These are phyloP conservation scores for Diarsia brunnea DNA, from an alignment of 2,888 invertebrate species.

Conservation along the genomic window DNA sequence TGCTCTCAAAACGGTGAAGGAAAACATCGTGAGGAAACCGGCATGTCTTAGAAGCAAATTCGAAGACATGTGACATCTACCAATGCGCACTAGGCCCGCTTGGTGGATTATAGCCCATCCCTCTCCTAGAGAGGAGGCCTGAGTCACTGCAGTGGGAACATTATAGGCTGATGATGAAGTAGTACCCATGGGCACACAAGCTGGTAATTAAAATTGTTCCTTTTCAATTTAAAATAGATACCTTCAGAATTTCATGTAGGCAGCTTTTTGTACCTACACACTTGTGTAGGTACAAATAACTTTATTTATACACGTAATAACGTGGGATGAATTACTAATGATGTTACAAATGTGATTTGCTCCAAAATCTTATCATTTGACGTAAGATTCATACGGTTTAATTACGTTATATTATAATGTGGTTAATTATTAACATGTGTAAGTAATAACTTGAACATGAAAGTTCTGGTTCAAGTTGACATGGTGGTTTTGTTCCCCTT, in stretches of 20 bases:
- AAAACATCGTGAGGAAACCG: too few species aligned
- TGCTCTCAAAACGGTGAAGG: too few species aligned
- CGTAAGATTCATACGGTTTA: not conserved
- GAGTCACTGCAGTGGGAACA: too few species aligned
- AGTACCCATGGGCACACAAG: too few species aligned
- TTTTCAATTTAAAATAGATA: not conserved
- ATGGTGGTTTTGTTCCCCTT: constrained; percentile 1
- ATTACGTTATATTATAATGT: constrained; percentile 9
- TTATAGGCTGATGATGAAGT: too few species aligned
- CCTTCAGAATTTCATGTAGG: not conserved
- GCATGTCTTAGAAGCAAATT: too few species aligned
- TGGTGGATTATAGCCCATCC: too few species aligned
- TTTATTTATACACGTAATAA: not conserved
- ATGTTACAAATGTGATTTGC: not conserved
- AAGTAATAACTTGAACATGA: not conserved
- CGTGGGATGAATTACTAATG: not conserved
- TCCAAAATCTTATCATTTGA: not conserved
- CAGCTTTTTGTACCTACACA: not conserved
- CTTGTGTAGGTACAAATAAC: too few species aligned
- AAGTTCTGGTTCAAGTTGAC: constrained; percentile 11
- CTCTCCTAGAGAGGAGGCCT: too few species aligned
- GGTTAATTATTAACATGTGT: constrained; percentile 23
- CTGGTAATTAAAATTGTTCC: not conserved
- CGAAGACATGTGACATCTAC: too few species aligned
- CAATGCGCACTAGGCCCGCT: too few species aligned